A percentile compares a stretch with the other conserved stretches of the same genome.
Evolutionary conservation across 2,797 vertebrate species (phyloP).

Genomic region (Urophycis tenuis): DNA sequence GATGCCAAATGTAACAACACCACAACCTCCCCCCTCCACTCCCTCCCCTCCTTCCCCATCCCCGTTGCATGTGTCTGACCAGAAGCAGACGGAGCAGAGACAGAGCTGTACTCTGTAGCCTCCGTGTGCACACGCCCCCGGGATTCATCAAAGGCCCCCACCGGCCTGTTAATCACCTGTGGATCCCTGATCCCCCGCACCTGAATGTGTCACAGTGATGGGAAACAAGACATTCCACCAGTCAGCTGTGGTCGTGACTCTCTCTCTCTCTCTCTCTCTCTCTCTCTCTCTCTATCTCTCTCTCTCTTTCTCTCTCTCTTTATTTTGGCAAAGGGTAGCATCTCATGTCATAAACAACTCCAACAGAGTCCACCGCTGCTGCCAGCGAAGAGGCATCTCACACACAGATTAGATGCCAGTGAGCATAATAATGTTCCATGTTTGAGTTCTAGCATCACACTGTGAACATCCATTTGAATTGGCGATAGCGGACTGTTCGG

Average conservation of each 20-base stretch:
- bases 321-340: background rate
- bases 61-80: conserved; percentile 28
- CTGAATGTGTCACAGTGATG: background rate
- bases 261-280: background rate
- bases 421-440: background rate
- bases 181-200: background rate
- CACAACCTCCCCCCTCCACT: conserved; percentile 33
- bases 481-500: background rate
- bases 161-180: background rate
- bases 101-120: background rate
- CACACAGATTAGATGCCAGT: background rate
- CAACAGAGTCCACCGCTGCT: background rate
- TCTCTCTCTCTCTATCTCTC: background rate
- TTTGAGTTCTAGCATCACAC: background rate
- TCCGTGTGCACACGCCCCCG: background rate
- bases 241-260: background rate
- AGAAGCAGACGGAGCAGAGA: conserved; percentile 10
- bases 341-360: background rate
- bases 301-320: background rate
- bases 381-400: background rate
- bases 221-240: background rate
- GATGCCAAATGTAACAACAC: conserved; percentile 55
- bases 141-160: background rate
- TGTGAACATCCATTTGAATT: background rate
- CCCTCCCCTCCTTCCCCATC: background rate